Evolutionary conservation across 2,113 vertebrate species (phyloP), one percentile per base, ranked within the genome.

Genomic region (Plotosus lineatus): DNA sequence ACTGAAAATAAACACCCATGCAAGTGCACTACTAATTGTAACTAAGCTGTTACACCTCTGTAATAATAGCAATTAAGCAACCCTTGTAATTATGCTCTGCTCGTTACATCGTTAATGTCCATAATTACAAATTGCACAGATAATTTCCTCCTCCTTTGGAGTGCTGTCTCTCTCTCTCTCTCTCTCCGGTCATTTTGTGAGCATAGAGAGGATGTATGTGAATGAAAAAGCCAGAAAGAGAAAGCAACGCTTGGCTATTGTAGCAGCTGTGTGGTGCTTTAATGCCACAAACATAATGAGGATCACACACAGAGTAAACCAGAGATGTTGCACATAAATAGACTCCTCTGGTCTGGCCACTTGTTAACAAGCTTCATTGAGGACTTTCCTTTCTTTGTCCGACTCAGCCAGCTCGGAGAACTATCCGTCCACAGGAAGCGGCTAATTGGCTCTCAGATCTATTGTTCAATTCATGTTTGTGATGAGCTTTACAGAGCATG

Each of bases 21-120:
- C 77, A 82, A 26, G 48, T 63, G 71, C 31, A 69, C 46, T 42
- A 65, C 80, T 91, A 91, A 92, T 91, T 90, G 91, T 91, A 87
- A 87, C 88, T 87, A 87, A 91, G 88, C 90, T 88, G 84, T 93
- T 93, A 92, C 90, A 89, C 88, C 87, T 89, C 90, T 88, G 92
- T 95, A 95, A 96, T 95, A 93, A 94, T 92, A 91, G 94, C 94
- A 95, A 96, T 96, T 95, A 96, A 90, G 88, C 89, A 87, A 90
- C 88, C 92, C 88, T 90, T 88, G 91, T 93, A 94, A 95, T 94
- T 94, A 94, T 69, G 92, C 91, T 92, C 91, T 94, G 93, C 94
- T 95, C 86, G 85, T 87, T 91, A 92, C 92, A 89, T 92, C 93
- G 93, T 95, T 95, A 95, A 95, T 96, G 95, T 94, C 88, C 90